Percentiles rank a stretch among this genome's conserved stretches.
Conservation (phyloP, 1,140 invertebrate species). For the Pinna nobilis region DNA sequence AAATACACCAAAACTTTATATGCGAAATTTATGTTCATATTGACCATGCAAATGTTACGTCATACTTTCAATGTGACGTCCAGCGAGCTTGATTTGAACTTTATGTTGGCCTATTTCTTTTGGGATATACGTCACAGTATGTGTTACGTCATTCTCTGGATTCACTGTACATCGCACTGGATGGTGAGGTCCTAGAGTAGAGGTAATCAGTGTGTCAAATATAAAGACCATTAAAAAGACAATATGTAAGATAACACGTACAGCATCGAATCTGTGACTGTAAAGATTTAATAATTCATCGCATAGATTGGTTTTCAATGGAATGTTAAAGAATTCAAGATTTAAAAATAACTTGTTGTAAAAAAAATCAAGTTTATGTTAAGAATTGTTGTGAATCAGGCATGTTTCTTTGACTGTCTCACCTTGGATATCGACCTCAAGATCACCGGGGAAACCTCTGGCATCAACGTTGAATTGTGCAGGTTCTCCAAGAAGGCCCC, state of each 20-base stretch:
- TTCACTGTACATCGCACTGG: slow-evolving; percentile 78
- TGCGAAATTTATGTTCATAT: not conserved
- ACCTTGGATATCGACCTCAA: slow-evolving; percentile 69
- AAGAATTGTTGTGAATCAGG: too few species aligned
- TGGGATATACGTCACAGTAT: slow-evolving; percentile 82
- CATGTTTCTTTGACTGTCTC: too few species aligned
- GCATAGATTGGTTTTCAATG: not conserved
- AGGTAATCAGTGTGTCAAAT: too few species aligned
- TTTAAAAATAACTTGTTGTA: not conserved
- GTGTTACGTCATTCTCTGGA: slow-evolving; percentile 78
- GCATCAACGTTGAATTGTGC: slow-evolving; percentile 75
- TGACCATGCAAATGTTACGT: not conserved
- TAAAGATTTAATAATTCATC: too few species aligned
- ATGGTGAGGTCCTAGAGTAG: slow-evolving; percentile 79
- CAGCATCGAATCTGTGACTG: too few species aligned
- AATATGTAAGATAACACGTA: too few species aligned
- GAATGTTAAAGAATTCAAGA: not conserved
- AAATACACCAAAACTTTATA: not conserved
- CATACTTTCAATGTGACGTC: slow-evolving; percentile 76
- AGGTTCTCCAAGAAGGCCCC: slow-evolving; percentile 64
- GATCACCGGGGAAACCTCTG: slow-evolving; percentile 71
- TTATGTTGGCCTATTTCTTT: slow-evolving; percentile 84
- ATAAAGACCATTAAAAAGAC: too few species aligned
- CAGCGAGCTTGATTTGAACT: slow-evolving; percentile 83
- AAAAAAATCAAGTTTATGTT: too few species aligned